Base-by-base conservation (phyloP, 2,888 invertebrate species). In the Morpho deidamia region DNA sequence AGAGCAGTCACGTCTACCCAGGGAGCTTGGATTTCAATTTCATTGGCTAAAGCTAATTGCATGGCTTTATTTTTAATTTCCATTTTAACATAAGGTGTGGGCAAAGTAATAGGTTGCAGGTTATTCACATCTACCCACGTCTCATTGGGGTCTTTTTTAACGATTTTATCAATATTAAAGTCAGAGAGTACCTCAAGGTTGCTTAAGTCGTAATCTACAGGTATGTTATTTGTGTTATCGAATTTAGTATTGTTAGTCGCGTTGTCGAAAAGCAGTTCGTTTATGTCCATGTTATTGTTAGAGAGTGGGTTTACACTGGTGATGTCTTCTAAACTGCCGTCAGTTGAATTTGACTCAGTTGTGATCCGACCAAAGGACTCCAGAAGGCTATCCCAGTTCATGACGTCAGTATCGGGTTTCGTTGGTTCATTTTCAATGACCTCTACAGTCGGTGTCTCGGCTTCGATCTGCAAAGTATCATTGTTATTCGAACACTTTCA, bases 1-100 rank as follows among this genome's bases (percentile, higher is more conserved):
- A 94, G 78, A 5, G 93, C 92, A 62, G 92, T 93, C 0, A 94
- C 94, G 69, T 95, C 94, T 1, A 94, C 91, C 95, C 95, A 95
- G 0, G 94, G 93, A 0, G 93, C 92, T 58, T 94, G 93, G 40
- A 94, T 87, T 76, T 95, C 95, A 60, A 95, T 92, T 70, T 95
- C 95, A 37, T 94, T 93, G 0, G 95, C 95, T 64, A 94, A 83
- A 4, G 94, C 94, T 64, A 95, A 78, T 68, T 95, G 93, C 65
- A 94, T 89, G 0, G 94, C 95, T 78, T 83, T 83, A 1, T 83
- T 73, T 68, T 78, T 81, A 1, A 81, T 66, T 66, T 83, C 82
- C 41, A 78, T 66, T 66, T 79, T 83, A 0, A 59, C 56, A 7
- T 34, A 47, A 62, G 59, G 40, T 8, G 70, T 47, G 0, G 71